These are phyloP conservation scores for Apamea epomidion DNA, from an alignment of 2,888 invertebrate genomes.

Conservation along the genomic window DNA sequence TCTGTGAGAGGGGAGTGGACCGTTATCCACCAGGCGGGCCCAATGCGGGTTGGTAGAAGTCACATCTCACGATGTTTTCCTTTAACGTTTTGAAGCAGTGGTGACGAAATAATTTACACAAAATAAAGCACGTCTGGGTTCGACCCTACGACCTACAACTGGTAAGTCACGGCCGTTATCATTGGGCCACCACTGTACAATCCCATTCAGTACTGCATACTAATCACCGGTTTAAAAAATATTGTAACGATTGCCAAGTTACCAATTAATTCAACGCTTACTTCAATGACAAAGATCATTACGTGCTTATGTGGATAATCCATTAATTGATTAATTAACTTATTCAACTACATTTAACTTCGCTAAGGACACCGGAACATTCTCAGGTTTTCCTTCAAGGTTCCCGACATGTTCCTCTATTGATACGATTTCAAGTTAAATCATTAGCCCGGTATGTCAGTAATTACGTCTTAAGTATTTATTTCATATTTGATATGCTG, in stretches of 20 bases:
- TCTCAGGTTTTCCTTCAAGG: slow-evolving; percentile 51
- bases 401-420: slow-evolving; percentile 40
- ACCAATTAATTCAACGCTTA: neutral
- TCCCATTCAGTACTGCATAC: neutral
- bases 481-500: slow-evolving; percentile 27
- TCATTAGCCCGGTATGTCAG: slow-evolving; percentile 45
- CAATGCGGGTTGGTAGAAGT: neutral
- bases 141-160: neutral
- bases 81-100: neutral
- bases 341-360: slow-evolving; percentile 34
- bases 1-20: neutral
- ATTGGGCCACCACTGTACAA: neutral
- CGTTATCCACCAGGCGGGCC: neutral
- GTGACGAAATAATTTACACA: neutral
- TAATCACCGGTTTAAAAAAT: neutral
- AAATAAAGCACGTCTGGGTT: neutral
- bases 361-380: slow-evolving; percentile 50
- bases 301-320: slow-evolving; percentile 11
- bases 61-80: neutral
- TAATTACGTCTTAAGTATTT: slow-evolving; percentile 38
- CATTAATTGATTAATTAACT: slow-evolving; percentile 47
- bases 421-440: slow-evolving; percentile 45
- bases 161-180: neutral
- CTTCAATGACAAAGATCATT: neutral
- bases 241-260: neutral